Conservation (phyloP, 2,797 vertebrate species). For the Cephalopachus bancanus region DNA sequence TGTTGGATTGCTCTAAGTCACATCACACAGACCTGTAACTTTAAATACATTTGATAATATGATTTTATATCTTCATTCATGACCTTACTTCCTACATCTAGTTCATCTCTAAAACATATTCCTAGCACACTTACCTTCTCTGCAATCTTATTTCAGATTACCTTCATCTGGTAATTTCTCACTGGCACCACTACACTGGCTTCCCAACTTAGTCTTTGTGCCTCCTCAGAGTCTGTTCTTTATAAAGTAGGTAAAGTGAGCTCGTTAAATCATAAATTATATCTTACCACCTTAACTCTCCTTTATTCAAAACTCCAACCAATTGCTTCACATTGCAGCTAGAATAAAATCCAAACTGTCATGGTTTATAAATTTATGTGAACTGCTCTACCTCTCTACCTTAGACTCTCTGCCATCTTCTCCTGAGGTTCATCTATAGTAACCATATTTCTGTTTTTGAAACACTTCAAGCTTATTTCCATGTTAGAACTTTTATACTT, state of each 20-base stretch:
- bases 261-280: conserved; percentile 17
- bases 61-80: background rate
- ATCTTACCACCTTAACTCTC: background rate
- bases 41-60: conserved; percentile 13
- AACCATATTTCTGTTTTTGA: conserved; percentile 43
- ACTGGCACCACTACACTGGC: background rate
- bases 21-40: conserved; percentile 3
- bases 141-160: conserved; percentile 17
- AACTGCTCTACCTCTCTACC: background rate
- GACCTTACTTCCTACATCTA: background rate
- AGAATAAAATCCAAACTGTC: conserved; percentile 12
- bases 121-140: background rate
- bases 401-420: background rate
- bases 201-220: conserved; percentile 27
- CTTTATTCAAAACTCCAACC: conserved; percentile 14
- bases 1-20: background rate
- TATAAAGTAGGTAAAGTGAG: conserved; percentile 8
- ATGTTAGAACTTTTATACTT: background rate
- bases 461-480: background rate
- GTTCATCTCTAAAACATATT: background rate
- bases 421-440: background rate
- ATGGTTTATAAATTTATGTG: background rate
- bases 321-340: background rate
- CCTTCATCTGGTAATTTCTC: background rate
- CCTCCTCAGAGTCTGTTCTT: conserved; percentile 16